These are phyloP conservation scores for Glyptemys insculpta DNA, from an alignment of 2,797 vertebrate species.

Conservation along the genomic window DNA sequence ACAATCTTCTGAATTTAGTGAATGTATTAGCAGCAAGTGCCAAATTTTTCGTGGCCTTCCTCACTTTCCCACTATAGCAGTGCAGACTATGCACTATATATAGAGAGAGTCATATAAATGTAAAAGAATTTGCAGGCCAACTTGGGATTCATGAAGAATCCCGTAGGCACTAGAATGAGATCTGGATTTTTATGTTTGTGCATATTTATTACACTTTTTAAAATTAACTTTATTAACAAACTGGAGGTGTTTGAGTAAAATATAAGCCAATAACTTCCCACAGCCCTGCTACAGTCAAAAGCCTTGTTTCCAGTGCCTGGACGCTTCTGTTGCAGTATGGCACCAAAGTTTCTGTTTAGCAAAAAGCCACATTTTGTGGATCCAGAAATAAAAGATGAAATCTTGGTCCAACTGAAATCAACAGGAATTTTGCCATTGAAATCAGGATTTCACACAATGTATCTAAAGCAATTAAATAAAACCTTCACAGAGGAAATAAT, in stretches of 20 bases:
- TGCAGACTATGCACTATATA: rapidly evolving
- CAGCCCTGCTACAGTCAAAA: neutral
- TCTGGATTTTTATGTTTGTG: neutral
- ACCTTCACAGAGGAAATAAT: neutral
- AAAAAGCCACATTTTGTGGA: neutral
- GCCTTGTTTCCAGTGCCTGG: neutral
- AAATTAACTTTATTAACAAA: neutral
- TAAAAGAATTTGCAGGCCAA: neutral
- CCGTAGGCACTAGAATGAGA: neutral
- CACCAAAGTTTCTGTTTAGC: neutral
- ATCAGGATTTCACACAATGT: neutral
- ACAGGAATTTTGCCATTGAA: neutral
- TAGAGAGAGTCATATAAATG: neutral
- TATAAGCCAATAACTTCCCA: neutral
- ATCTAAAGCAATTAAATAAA: neutral
- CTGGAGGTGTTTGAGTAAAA: neutral
- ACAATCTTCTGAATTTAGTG: rapidly evolving
- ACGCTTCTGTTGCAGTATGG: neutral
- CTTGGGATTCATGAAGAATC: neutral
- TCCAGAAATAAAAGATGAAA: neutral
- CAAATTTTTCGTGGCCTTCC: neutral
- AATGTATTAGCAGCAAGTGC: rapidly evolving
- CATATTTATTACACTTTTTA: neutral
- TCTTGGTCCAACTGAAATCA: neutral
- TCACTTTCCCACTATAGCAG: neutral